These are phyloP conservation scores for Notolabrus celidotus DNA, from an alignment of 2,797 vertebrate genomes.

Conservation along the genomic window DNA sequence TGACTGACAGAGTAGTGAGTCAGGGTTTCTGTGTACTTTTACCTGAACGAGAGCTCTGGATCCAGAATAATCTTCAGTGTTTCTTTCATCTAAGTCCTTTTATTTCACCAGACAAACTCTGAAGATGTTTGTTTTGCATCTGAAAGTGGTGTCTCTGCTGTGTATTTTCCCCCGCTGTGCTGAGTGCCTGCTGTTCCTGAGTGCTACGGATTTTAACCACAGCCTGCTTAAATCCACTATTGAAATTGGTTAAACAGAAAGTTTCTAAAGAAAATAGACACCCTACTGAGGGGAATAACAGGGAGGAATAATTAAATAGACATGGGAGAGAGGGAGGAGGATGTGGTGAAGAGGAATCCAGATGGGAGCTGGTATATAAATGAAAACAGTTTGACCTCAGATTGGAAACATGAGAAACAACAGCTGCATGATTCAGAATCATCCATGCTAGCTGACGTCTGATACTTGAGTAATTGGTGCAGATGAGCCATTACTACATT, in stretches of 20 bases:
- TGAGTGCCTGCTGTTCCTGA: constrained; percentile 22
- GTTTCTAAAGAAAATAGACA: constrained; percentile 35
- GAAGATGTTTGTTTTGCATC: constrained; percentile 7
- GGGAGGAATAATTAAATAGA: constrained; percentile 51
- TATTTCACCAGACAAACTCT: background rate
- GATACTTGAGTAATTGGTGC: constrained; percentile 1
- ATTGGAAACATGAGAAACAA: background rate
- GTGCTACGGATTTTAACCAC: constrained; percentile 23
- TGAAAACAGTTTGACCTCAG: constrained; percentile 8
- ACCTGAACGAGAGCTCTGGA: constrained; percentile 13
- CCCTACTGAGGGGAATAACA: constrained; percentile 46
- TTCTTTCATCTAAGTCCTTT: background rate
- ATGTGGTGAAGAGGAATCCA: constrained; percentile 13
- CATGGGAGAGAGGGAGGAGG: constrained; percentile 19
- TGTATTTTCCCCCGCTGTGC: constrained; percentile 2
- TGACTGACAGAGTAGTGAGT: constrained; percentile 2
- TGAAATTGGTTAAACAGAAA: constrained; percentile 45
- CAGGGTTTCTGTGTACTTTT: background rate
- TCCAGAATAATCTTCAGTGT: background rate
- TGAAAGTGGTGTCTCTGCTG: background rate
- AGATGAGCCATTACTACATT: background rate
- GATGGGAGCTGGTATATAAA: constrained; percentile 19
- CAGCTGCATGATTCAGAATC: constrained; percentile 2
- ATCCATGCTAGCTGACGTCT: background rate
- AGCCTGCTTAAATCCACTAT: constrained; percentile 19